phyloP scores from a whole-genome alignment of 2,797 vertebrate genomes.

The Potorous gilbertii region DNA sequence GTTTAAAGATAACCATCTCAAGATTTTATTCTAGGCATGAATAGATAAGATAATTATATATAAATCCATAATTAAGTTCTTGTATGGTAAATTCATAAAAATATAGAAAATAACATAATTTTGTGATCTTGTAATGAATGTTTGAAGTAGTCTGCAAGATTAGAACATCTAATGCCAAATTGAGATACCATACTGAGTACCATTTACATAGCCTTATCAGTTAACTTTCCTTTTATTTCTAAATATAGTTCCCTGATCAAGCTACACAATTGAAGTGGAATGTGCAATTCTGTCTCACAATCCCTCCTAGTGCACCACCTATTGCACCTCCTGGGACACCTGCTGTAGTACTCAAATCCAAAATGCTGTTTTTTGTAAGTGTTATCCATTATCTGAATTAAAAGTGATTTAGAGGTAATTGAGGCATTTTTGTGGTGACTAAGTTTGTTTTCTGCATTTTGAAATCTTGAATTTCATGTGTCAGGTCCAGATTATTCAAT shows the following conservation, averaged over 20 bases:
- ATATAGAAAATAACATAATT: neutral
- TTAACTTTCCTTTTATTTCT: neutral
- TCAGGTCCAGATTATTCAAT: slow-evolving; percentile 31
- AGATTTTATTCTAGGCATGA: neutral
- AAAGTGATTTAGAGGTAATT: slow-evolving; percentile 12
- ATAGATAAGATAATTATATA: neutral
- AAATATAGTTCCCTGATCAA: slow-evolving; percentile 96
- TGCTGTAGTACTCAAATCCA: slow-evolving; percentile 98
- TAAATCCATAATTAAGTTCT: slow-evolving; percentile 31
- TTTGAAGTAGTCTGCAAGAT: slow-evolving; percentile 2
- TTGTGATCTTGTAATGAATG: neutral
- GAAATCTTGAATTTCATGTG: slow-evolving; percentile 8
- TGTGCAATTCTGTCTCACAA: slow-evolving; percentile 99
- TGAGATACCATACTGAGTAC: slow-evolving; percentile 25
- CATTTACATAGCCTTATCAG: slow-evolving; percentile 53
- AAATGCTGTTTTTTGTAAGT: slow-evolving; percentile 99
- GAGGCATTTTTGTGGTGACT: slow-evolving; percentile 29
- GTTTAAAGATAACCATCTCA: neutral
- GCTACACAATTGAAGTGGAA: slow-evolving; percentile 97
- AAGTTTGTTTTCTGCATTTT: slow-evolving; percentile 21
- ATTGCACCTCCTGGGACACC: slow-evolving; percentile 99
- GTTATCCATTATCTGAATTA: slow-evolving; percentile 18
- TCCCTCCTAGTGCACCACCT: slow-evolving; percentile 97
- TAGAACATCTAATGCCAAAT: slow-evolving; percentile 31
- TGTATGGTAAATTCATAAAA: neutral